Evolutionary conservation across 1,140 invertebrate genomes (phyloP).

Genomic region (Drosophila lowei): DNA sequence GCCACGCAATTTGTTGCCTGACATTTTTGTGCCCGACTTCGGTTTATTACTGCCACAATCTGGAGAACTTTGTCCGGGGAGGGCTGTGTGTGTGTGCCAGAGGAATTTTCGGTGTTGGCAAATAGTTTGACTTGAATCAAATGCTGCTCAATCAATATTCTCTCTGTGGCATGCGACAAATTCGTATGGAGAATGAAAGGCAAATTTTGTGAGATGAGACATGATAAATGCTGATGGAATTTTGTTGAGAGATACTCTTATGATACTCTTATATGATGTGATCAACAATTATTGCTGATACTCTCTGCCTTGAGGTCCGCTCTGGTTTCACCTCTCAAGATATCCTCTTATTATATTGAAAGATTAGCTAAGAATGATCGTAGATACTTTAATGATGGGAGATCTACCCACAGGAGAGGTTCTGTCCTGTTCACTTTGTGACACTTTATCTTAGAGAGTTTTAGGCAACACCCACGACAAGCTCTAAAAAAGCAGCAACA

Average conservation of each 20-base stretch:
- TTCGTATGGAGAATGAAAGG: constrained; percentile 19
- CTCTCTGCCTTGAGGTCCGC: background rate
- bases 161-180: constrained; percentile 25
- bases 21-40: constrained; percentile 49
- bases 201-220: background rate
- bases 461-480: constrained; percentile 61
- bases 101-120: constrained; percentile 65
- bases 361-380: no score
- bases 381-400: no score
- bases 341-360: constrained; percentile 4
- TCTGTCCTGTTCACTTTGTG: background rate
- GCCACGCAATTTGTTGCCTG: constrained; percentile 66
- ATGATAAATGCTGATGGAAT: constrained; percentile 26
- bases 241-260: constrained; percentile 7
- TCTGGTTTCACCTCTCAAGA: background rate
- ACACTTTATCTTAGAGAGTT: constrained; percentile 38
- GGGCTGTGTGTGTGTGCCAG: constrained; percentile 3
- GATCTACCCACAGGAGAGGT: no score
- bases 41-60: constrained; percentile 33
- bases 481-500: constrained; percentile 17
- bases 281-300: background rate
- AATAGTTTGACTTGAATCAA: constrained; percentile 60
- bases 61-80: constrained; percentile 46
- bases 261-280: background rate
- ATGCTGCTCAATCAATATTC: constrained; percentile 65